Evolutionary conservation across 2,888 invertebrate species (phyloP), one percentile per base, ranked within the genome.

Genomic region (Chesias legatella): DNA sequence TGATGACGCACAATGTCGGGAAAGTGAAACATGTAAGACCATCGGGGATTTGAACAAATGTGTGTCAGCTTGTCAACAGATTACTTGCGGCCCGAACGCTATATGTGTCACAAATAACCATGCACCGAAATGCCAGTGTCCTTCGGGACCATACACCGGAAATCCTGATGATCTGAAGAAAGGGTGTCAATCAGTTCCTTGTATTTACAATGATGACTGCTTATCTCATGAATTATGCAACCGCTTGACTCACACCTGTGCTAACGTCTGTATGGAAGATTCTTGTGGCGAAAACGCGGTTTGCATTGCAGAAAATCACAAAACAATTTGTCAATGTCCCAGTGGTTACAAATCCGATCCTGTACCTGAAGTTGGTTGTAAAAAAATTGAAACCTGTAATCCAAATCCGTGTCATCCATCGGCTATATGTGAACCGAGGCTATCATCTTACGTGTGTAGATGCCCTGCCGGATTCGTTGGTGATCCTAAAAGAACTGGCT

Each of bases 51-150:
- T 89, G 1, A 85, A 92, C 17, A 90, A 91, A 61, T 97, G 97
- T 69, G 82, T 91, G 53, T 90, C 94, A 1, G 95, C 95, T 26
- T 97, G 97, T 67, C 93, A 94, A 51, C 90, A 90, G 26, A 77
- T 94, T 0, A 88, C 90, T 30, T 97, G 97, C 71, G 97, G 97
- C 0, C 95, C 95, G 0, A 93, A 94, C 52, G 96, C 97, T 5
- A 89, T 97, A 9, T 97, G 97, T 67, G 91, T 96, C 6, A 94
- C 95, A 1, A 95, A 96, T 62, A 97, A 97, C 66, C 97, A 97
- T 71, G 93, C 93, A 7, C 94, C 95, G 0, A 94, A 95, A 73
- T 97, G 97, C 66, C 94, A 95, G 61, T 97, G 97, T 67, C 96
- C 96, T 9, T 92, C 94, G 5, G 97, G 97, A 9, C 92, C 94